Conservation (phyloP, 1,140 invertebrate species). For the Drosophila neocordata region DNA sequence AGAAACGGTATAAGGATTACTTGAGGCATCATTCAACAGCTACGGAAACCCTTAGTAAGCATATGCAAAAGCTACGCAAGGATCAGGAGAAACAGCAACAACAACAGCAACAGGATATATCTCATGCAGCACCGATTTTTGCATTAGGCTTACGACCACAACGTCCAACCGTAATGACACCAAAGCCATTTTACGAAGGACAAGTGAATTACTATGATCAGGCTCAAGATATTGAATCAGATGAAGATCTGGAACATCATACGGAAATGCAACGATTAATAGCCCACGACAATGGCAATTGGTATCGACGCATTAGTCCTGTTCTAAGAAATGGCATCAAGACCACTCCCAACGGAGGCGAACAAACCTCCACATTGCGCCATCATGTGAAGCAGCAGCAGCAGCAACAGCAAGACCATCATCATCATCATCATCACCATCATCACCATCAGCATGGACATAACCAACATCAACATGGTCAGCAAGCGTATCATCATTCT, state of each 20-base stretch:
- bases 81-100: constrained; percentile 12
- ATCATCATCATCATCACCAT: constrained; percentile 26
- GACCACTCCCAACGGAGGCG: neutral
- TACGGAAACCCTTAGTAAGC: neutral
- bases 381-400: constrained; percentile 25
- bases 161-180: constrained; percentile 11
- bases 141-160: constrained; percentile 44
- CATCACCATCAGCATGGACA: constrained; percentile 38
- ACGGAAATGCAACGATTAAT: constrained; percentile 67
- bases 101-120: neutral
- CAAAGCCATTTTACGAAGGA: constrained; percentile 71
- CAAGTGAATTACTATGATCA: constrained; percentile 74
- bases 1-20: constrained; percentile 78
- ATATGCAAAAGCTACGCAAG: constrained; percentile 47
- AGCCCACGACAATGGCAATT: constrained; percentile 61
- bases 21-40: constrained; percentile 44
- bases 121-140: constrained; percentile 58
- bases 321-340: constrained; percentile 69
- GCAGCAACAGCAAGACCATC: constrained; percentile 18
- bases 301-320: constrained; percentile 73
- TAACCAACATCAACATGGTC: constrained; percentile 26
- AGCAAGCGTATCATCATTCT: constrained; percentile 13
- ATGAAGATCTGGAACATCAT: constrained; percentile 24
- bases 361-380: constrained; percentile 10
- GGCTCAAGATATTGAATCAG: constrained; percentile 19